Percentiles rank a stretch among this genome's conserved stretches.
phyloP scores from a whole-genome alignment of 2,113 vertebrate genomes.

The Ammodytes dubius region DNA sequence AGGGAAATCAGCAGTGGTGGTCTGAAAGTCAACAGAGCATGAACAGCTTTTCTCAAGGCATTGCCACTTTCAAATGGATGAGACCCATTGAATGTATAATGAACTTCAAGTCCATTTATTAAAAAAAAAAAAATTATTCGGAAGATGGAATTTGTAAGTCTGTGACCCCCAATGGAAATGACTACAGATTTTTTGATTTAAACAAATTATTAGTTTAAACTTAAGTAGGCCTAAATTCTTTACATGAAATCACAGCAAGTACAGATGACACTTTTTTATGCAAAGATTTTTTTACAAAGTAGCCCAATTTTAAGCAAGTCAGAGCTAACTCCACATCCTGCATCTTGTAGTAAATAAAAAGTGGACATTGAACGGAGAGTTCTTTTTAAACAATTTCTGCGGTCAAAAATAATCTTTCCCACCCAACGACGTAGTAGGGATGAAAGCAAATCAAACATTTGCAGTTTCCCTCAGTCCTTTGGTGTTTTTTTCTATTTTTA shows the following conservation, averaged over 20 bases:
- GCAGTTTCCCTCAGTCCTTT: not conserved
- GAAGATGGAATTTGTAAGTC: not conserved
- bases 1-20: constrained; percentile 26
- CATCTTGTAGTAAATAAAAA: not conserved
- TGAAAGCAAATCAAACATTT: not conserved
- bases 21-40: constrained; percentile 12
- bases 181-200: not conserved
- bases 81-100: not conserved
- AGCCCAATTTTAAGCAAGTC: not conserved
- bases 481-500: not conserved
- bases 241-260: not conserved
- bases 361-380: not conserved
- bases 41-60: not conserved
- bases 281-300: not conserved
- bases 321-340: not conserved
- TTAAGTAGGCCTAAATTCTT: not conserved
- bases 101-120: not conserved
- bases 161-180: not conserved
- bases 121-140: not conserved
- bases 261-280: not conserved
- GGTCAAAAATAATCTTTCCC: not conserved
- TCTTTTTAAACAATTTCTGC: not conserved
- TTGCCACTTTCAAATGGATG: not conserved
- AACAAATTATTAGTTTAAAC: not conserved
- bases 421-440: not conserved